Evolutionary conservation across 2,797 vertebrate genomes (phyloP).

Genomic region (Cetoscarus ocellatus): DNA sequence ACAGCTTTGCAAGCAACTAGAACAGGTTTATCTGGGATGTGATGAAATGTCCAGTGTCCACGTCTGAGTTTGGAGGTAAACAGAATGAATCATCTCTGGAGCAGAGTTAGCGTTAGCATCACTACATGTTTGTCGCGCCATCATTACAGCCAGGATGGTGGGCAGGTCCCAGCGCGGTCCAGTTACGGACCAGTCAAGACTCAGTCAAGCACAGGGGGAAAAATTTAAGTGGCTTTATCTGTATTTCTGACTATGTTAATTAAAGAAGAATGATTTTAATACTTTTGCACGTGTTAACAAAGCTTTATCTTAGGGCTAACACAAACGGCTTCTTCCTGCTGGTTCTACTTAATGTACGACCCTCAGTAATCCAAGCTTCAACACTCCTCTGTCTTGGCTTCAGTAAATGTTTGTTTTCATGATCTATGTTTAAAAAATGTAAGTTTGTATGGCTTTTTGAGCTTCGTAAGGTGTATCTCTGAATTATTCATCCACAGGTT

Average conservation of each 20-base stretch:
- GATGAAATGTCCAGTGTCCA: too few relatives aligned
- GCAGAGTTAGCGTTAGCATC: too few relatives aligned
- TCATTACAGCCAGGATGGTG: too few relatives aligned
- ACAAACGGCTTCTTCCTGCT: neutral
- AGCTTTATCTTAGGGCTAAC: conserved; percentile 23
- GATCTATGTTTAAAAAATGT: conserved; percentile 10
- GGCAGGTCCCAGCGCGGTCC: too few relatives aligned
- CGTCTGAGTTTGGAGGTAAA: too few relatives aligned
- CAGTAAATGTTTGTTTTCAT: conserved; percentile 24
- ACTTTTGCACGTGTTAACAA: conserved; percentile 22
- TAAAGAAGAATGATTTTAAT: conserved; percentile 8
- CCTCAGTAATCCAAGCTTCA: conserved; percentile 7
- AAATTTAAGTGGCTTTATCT: too few relatives aligned
- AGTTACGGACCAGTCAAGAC: too few relatives aligned
- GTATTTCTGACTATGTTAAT: conserved; percentile 5
- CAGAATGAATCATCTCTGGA: too few relatives aligned
- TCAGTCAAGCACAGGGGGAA: too few relatives aligned
- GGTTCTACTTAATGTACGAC: neutral
- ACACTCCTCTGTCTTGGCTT: conserved; percentile 28
- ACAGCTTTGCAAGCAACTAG: too few relatives aligned
- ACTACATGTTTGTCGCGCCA: too few relatives aligned
- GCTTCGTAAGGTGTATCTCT: conserved; percentile 20
- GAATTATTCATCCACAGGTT: conserved; percentile 6
- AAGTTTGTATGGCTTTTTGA: conserved; percentile 21
- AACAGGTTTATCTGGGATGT: too few relatives aligned